These are phyloP conservation scores for crab-eating macaque (Macaca fascicularis) DNA, from an alignment of 2,113 vertebrate genomes.

Conservation along the genomic window DNA sequence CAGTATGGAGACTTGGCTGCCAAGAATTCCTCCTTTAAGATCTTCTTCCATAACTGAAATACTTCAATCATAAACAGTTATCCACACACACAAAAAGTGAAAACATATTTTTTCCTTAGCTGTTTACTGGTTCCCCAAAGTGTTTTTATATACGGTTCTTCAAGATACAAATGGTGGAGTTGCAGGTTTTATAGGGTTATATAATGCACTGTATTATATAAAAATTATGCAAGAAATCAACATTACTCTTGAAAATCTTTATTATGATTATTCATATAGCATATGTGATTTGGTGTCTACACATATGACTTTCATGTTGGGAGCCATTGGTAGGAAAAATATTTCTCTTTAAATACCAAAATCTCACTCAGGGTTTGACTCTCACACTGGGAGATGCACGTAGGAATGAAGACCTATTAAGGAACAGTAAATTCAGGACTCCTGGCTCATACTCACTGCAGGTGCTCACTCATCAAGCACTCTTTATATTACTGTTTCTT, in stretches of 20 bases:
- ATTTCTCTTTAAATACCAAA: neutral
- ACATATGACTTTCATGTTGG: neutral
- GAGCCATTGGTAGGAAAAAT: neutral
- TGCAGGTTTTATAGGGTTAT: neutral
- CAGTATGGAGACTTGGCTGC: neutral
- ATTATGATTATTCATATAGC: neutral
- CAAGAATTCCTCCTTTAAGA: slow-evolving; percentile 11
- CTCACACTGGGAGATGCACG: neutral
- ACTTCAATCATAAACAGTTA: slow-evolving; percentile 18
- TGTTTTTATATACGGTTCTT: neutral
- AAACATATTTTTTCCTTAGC: slow-evolving; percentile 33
- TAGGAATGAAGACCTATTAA: neutral
- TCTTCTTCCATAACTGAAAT: slow-evolving; percentile 8
- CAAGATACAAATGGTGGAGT: neutral
- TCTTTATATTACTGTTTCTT: neutral
- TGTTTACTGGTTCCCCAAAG: neutral
- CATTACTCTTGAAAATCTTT: neutral
- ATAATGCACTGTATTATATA: neutral
- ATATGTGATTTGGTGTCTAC: neutral
- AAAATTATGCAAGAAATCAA: neutral
- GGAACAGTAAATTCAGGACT: neutral
- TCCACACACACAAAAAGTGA: neutral
- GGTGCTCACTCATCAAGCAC: neutral
- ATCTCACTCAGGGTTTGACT: neutral
- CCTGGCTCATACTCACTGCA: neutral